phyloP scores from a whole-genome alignment of 2,888 invertebrate genomes.

The Eupithecia inturbata region DNA sequence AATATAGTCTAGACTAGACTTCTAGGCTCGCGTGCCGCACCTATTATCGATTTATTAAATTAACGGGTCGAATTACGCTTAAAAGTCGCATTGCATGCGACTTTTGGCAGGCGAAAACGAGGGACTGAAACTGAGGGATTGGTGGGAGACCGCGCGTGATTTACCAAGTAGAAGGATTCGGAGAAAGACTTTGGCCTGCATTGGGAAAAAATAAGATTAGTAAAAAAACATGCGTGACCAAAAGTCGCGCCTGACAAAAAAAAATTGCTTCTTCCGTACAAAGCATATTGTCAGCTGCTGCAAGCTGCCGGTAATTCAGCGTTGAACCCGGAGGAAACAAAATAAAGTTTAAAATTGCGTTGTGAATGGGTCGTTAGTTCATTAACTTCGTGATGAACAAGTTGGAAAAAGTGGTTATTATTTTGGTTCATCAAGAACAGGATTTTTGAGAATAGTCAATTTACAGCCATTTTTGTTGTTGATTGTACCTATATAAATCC shows the following conservation, averaged over 20 bases:
- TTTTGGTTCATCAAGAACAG: neutral
- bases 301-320: conserved; percentile 3
- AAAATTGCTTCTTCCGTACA: neutral
- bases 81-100: too few relatives aligned
- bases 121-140: too few relatives aligned
- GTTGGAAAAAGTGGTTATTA: neutral
- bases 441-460: neutral
- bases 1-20: too few relatives aligned
- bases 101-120: too few relatives aligned
- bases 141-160: too few relatives aligned
- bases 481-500: too few relatives aligned
- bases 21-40: too few relatives aligned
- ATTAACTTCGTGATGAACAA: neutral
- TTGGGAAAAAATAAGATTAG: neutral
- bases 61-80: too few relatives aligned
- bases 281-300: neutral
- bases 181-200: too few relatives aligned
- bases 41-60: too few relatives aligned
- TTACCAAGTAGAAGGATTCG: too few relatives aligned
- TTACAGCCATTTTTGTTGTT: neutral
- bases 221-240: neutral
- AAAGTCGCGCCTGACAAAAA: neutral
- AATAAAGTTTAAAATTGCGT: neutral
- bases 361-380: neutral
- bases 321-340: neutral